phyloP scores from a whole-genome alignment of 1,140 invertebrate species.

The Carposina sasakii region DNA sequence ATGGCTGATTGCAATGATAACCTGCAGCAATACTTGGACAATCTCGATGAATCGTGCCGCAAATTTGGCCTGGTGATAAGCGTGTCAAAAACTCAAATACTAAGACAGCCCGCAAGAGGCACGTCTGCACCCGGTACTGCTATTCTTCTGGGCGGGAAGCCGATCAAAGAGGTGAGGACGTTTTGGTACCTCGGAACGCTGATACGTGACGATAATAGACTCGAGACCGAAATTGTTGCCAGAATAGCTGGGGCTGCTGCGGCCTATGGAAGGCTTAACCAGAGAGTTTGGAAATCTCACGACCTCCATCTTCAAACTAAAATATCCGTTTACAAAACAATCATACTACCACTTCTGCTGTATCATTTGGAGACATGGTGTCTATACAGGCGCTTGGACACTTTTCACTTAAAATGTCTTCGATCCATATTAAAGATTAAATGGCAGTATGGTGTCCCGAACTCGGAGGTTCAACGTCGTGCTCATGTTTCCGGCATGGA shows the following conservation, averaged over 20 bases:
- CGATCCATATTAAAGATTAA: slow-evolving; percentile 12
- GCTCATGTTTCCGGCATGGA: slow-evolving; percentile 10
- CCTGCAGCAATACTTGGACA: no score
- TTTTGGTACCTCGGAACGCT: slow-evolving; percentile 14
- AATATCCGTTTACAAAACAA: slow-evolving; percentile 14
- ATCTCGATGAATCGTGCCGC: slow-evolving; percentile 13
- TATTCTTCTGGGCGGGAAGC: slow-evolving; percentile 9
- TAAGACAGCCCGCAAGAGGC: slow-evolving; percentile 20
- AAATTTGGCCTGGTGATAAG: slow-evolving; percentile 22
- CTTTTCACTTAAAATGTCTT: slow-evolving; percentile 20
- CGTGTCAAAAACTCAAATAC: slow-evolving; percentile 18
- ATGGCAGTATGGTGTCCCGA: slow-evolving; percentile 19
- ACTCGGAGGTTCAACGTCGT: slow-evolving; percentile 14
- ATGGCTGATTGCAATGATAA: slow-evolving; percentile 14
- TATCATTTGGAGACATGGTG: slow-evolving; percentile 22
- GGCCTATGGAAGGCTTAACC: slow-evolving; percentile 5
- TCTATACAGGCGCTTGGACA: slow-evolving; percentile 12
- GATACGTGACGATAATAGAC: slow-evolving; percentile 3
- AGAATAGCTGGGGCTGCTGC: slow-evolving; percentile 11
- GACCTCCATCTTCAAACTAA: slow-evolving; percentile 14
- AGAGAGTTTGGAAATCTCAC: slow-evolving; percentile 13
- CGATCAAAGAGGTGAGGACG: slow-evolving; percentile 11
- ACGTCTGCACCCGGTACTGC: background rate
- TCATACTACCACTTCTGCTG: slow-evolving; percentile 15
- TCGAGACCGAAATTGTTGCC: slow-evolving; percentile 9